phyloP scores from a whole-genome alignment of 2,888 invertebrate genomes.

The Salticus scenicus region DNA sequence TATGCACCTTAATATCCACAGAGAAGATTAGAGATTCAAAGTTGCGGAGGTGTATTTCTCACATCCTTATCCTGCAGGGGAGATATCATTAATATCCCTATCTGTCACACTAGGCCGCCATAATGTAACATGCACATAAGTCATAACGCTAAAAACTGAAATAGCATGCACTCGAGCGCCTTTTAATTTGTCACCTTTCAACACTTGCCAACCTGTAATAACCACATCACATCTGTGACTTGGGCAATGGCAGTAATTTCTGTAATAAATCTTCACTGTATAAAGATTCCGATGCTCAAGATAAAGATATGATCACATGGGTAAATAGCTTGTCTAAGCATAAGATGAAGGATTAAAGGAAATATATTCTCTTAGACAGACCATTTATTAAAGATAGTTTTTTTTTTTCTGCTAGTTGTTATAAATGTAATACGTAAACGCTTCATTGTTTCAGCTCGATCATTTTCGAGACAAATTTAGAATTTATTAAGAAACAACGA shows the following conservation, averaged over 20 bases:
- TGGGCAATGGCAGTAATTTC: conserved; percentile 31
- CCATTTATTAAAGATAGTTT: too few species aligned
- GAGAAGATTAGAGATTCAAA: too few species aligned
- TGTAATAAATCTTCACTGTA: conserved; percentile 40
- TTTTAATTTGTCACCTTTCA: conserved; percentile 69
- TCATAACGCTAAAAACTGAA: conserved; percentile 2
- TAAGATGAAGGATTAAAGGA: background rate
- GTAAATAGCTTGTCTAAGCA: conserved; percentile 47
- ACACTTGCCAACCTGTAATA: conserved; percentile 54
- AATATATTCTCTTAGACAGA: conserved; percentile 44
- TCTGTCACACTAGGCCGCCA: background rate
- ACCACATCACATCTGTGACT: conserved; percentile 15
- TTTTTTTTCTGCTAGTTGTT: too few species aligned
- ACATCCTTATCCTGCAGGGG: conserved; percentile 12
- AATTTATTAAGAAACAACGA: too few species aligned
- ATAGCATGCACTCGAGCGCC: background rate
- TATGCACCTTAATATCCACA: too few species aligned
- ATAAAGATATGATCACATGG: conserved; percentile 55
- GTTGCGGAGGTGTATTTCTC: background rate
- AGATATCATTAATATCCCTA: background rate
- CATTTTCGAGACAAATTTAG: too few species aligned
- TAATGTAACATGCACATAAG: conserved; percentile 4
- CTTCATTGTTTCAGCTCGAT: too few species aligned
- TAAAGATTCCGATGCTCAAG: conserved; percentile 25
- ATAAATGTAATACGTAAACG: too few species aligned